Base-by-base conservation (phyloP, 2,797 vertebrate genomes). In the Fundulus diaphanus region DNA sequence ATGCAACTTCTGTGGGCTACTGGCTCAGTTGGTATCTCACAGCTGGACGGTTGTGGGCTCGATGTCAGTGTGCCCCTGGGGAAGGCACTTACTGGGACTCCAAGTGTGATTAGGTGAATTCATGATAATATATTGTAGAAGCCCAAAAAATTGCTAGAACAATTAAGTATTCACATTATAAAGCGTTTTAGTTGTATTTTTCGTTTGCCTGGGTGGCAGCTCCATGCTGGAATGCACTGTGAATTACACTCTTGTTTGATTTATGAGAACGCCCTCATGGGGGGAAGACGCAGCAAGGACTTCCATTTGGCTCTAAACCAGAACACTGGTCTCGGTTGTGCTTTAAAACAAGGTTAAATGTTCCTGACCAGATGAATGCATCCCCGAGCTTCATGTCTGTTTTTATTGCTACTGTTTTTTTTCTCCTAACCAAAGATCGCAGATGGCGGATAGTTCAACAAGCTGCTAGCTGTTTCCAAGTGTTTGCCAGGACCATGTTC, bases 271-370 rank as follows among this genome's bases (percentile, higher is more conserved):
- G 68, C 63, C 86, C 81, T n/a, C 40, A 29, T 72, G 57, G 79
- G 81, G n/a, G 67, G 20, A 24, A 59, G 72, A 68, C 65, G 65
- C 37, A 9, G 69, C 16, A 7, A 22, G 71, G 52, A 59, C 70
- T 56, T 84, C 79, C 73, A 68, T 66, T 78, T n/a, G 68, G 35
- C 74, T 80, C 77, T 40, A 71, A 81, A 83, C 49, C 48, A 82
- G 68, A 84, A 76, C 78, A 16, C 70, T n/a, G 76, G 75, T 74
- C 85, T 87, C 84, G n/a, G 78, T 78, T 31, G 82, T 20, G 71
- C 82, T 79, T 77, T 88, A 78, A 84, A 87, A 72, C 76, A 46
- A 78, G 78, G 88, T 82, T 80, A 68, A 84, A 80, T 51, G 78
- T 72, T 87, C 65, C 73, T 3, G 51, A 52, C 71, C 82, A 86